Evolutionary conservation across 2,888 invertebrate species (phyloP), one percentile per base, ranked within the genome.

Genomic region (Lasius platythorax): DNA sequence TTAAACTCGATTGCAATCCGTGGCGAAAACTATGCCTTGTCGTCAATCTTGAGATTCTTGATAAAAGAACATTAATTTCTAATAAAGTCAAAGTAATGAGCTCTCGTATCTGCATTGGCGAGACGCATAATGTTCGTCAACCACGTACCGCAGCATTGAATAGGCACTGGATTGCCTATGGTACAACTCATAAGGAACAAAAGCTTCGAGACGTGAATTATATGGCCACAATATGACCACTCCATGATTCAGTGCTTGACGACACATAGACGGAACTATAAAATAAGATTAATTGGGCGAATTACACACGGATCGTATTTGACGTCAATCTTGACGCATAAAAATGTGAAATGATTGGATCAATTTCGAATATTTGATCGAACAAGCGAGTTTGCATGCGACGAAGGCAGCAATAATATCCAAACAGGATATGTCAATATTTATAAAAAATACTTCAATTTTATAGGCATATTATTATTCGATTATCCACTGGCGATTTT

Each of bases 171-270:
- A 79, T 85, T 73, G 53, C 43, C 23, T 53, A 33, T 6, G 33
- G 15, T 61, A 33, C 37, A 46, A 23, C 53, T 53, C n/a, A n/a
- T 28, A 61, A 73, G 33, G 61, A 73, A 70, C 28, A 37, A 82
- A 63, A 82, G 46, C 37, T 58, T 11, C 15, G n/a, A 15, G 3
- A 67, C 0, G 46, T 56, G 30, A 75, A 84, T 4, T 46, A 33
- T 43, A 61, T 9, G 18, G 11, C 11, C 40, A 23, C 37, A n/a
- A 18, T 40, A 46, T 58, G 18, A 23, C n/a, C 28, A 28, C 0
- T 33, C 18, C 23, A 78, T 68, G 53, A 78, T 83, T 63, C 68
- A 82, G 37, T 50, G 11, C 50, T 83, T 53, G 30, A n/a, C 63
- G 63, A 78, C 50, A 53, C n/a, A 40, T 76, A 82, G 37, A 67